Conservation (phyloP, 2,113 vertebrate species). For the Amblyornis subalaris region DNA sequence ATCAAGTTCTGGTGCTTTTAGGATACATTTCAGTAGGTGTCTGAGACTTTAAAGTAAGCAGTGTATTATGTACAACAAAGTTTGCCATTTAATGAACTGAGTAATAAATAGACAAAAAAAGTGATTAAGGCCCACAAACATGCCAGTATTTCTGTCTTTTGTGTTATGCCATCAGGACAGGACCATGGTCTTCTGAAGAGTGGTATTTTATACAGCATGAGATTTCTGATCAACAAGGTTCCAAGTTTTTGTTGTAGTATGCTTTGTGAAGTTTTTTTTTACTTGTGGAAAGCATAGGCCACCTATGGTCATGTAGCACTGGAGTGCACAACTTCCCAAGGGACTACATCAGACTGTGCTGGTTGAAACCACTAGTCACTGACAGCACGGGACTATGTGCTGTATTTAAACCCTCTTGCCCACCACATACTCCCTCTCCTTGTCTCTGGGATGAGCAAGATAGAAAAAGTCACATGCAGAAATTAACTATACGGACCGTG, state of each 20-base stretch:
- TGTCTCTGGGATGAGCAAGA: neutral
- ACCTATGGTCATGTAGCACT: neutral
- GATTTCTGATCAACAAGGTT: neutral
- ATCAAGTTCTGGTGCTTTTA: neutral
- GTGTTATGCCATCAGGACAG: neutral
- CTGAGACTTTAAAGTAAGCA: neutral
- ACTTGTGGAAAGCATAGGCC: rapidly evolving
- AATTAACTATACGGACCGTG: neutral
- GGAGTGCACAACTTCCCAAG: neutral
- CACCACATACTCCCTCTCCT: neutral
- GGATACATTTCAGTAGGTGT: neutral
- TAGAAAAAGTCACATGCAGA: neutral
- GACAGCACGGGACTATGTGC: neutral
- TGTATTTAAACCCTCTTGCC: neutral
- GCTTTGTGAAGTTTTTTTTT: neutral
- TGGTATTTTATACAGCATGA: neutral
- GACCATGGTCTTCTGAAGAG: neutral
- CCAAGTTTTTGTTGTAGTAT: neutral
- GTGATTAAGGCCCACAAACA: rapidly evolving
- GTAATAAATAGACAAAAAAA: neutral
- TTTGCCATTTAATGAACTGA: neutral
- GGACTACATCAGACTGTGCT: neutral
- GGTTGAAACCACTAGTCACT: neutral
- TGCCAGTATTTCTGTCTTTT: neutral
- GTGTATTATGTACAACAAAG: neutral